Conservation (phyloP, 2,888 invertebrate species). For the Trimorus sp. region DNA sequence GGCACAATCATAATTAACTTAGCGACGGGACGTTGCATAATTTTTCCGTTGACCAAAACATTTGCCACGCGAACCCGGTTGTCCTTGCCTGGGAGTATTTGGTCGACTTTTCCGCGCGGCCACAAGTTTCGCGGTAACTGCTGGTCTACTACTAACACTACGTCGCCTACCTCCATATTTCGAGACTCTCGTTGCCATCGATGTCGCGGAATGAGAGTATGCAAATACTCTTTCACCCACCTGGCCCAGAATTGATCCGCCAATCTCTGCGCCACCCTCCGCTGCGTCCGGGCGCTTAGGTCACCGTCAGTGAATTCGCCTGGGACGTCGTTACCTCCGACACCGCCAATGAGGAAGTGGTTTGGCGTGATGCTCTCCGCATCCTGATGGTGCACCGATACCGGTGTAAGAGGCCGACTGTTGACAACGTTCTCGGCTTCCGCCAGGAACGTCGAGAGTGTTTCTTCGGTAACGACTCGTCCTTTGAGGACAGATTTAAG, state of each 20-base stretch:
- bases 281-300: neutral
- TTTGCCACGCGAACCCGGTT: too few species aligned
- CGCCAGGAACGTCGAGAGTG: constrained; percentile 36
- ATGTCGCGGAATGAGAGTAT: neutral
- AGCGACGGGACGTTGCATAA: too few species aligned
- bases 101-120: neutral
- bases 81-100: too few species aligned
- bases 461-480: constrained; percentile 37
- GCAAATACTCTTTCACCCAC: constrained; percentile 7
- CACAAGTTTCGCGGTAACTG: neutral
- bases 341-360: constrained; percentile 47
- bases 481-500: constrained; percentile 17
- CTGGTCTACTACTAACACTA: neutral
- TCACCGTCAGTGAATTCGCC: neutral
- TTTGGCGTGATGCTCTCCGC: constrained; percentile 46
- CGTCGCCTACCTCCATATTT: neutral
- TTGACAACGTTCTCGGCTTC: constrained; percentile 57
- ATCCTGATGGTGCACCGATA: constrained; percentile 68
- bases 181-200: neutral
- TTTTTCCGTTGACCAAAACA: too few species aligned
- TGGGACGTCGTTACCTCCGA: neutral
- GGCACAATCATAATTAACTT: too few species aligned
- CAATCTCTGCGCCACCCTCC: neutral
- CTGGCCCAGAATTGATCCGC: neutral
- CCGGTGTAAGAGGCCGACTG: constrained; percentile 65